Evolutionary conservation across 1,140 invertebrate species (phyloP).

Genomic region (Leptestheria dahalacensis): DNA sequence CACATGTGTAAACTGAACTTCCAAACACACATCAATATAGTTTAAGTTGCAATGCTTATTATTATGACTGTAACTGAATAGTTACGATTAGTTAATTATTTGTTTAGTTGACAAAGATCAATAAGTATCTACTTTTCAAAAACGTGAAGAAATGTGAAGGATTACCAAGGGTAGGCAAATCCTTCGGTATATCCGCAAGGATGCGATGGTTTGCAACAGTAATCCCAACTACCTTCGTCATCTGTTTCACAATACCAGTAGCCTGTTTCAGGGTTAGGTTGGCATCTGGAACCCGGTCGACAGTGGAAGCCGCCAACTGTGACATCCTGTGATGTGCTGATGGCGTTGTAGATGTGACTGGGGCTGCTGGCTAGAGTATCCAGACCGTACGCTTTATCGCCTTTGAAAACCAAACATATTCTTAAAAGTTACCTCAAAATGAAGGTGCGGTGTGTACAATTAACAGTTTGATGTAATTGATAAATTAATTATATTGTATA

Average conservation of each 20-base stretch:
- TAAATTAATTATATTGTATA: background rate
- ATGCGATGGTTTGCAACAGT: conserved; percentile 60
- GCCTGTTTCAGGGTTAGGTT: conserved; percentile 48
- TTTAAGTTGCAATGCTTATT: too few species aligned
- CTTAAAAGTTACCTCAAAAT: background rate
- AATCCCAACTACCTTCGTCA: conserved; percentile 48
- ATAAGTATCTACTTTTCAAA: too few species aligned
- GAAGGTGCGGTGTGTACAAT: too few species aligned
- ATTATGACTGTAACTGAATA: too few species aligned
- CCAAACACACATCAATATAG: too few species aligned
- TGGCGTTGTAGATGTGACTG: background rate
- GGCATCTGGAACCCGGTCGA: conserved; percentile 46
- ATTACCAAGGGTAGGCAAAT: conserved; percentile 16
- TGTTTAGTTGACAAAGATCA: too few species aligned
- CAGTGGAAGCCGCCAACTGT: conserved; percentile 62
- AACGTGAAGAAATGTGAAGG: too few species aligned
- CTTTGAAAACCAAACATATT: background rate
- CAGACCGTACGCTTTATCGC: background rate
- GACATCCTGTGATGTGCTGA: background rate
- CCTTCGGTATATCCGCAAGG: conserved; percentile 64
- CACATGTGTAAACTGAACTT: too few species aligned
- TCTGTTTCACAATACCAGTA: conserved; percentile 65
- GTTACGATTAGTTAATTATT: too few species aligned
- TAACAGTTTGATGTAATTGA: too few species aligned
- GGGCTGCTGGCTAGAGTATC: background rate